Conservation (phyloP, 2,113 vertebrate genomes). For the Mormyrus lacerda region DNA sequence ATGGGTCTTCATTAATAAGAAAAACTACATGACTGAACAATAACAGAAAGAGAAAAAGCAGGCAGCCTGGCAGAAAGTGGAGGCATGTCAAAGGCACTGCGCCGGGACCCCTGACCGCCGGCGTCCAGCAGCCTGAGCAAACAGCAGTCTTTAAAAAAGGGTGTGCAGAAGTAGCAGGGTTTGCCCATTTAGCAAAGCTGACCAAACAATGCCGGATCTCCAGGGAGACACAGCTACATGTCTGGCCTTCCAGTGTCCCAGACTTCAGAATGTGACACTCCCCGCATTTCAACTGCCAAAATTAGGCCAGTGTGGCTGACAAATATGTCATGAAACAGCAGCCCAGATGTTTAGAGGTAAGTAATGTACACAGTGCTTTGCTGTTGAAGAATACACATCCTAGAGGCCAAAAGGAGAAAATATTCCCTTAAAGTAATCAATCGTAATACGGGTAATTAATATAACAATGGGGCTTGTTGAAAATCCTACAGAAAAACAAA, state of each 20-base stretch:
- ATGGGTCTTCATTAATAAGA: background rate
- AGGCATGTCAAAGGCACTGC: background rate
- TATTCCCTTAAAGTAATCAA: background rate
- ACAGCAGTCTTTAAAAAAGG: background rate
- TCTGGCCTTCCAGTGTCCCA: background rate
- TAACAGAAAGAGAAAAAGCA: background rate
- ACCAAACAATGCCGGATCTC: background rate
- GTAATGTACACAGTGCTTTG: background rate
- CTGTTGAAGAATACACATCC: background rate
- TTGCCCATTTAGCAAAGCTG: background rate
- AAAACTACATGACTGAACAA: background rate
- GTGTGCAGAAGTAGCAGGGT: background rate
- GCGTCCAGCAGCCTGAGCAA: background rate
- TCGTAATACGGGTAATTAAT: background rate
- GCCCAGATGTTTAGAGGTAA: background rate
- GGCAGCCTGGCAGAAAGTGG: background rate
- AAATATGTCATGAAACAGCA: background rate
- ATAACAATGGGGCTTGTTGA: background rate
- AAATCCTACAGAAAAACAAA: background rate
- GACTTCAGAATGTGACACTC: background rate
- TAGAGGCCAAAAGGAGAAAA: background rate
- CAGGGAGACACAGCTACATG: background rate
- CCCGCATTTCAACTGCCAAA: background rate
- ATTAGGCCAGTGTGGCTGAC: background rate
- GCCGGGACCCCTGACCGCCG: background rate